phyloP scores from a whole-genome alignment of 2,797 vertebrate genomes.

The Pangasius mekongensis region DNA sequence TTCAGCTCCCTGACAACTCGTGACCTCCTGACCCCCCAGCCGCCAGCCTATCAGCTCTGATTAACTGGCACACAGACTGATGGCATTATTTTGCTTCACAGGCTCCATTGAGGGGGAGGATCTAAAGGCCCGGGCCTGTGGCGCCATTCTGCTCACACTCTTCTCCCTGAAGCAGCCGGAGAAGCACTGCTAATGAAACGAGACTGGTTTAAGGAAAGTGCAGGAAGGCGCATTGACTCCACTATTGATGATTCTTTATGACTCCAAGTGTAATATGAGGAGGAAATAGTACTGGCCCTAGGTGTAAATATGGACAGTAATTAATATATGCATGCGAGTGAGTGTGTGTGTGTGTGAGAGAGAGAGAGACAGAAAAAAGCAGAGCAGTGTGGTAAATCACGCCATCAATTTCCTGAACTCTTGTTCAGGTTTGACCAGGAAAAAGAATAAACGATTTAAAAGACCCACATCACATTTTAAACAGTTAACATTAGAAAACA shows the following conservation, averaged over 20 bases:
- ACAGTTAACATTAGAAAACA: neutral
- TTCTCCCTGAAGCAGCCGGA: slow-evolving; percentile 63
- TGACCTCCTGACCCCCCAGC: slow-evolving; percentile 80
- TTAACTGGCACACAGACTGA: slow-evolving; percentile 84
- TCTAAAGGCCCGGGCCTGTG: slow-evolving; percentile 78
- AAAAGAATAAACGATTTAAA: neutral
- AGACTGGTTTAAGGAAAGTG: slow-evolving; percentile 68
- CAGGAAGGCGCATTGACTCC: slow-evolving; percentile 49
- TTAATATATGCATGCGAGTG: slow-evolving; percentile 35
- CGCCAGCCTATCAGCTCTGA: slow-evolving; percentile 86
- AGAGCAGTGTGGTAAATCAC: slow-evolving; percentile 6
- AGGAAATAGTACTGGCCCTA: slow-evolving; percentile 16
- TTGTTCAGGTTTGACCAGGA: neutral
- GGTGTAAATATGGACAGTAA: slow-evolving; percentile 43
- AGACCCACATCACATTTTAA: neutral
- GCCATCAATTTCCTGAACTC: neutral
- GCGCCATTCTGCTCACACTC: slow-evolving; percentile 81
- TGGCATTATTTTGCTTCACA: slow-evolving; percentile 87
- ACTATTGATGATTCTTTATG: slow-evolving; percentile 34
- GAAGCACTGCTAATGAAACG: slow-evolving; percentile 66
- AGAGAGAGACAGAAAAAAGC: neutral
- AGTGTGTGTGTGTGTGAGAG: neutral
- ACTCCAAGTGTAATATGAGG: slow-evolving; percentile 22
- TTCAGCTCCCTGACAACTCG: slow-evolving; percentile 85
- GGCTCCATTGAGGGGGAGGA: slow-evolving; percentile 78